A percentile compares a stretch with the other conserved stretches of the same genome.
phyloP scores from a whole-genome alignment of 2,888 invertebrate species.

The Sinelater perroti region DNA sequence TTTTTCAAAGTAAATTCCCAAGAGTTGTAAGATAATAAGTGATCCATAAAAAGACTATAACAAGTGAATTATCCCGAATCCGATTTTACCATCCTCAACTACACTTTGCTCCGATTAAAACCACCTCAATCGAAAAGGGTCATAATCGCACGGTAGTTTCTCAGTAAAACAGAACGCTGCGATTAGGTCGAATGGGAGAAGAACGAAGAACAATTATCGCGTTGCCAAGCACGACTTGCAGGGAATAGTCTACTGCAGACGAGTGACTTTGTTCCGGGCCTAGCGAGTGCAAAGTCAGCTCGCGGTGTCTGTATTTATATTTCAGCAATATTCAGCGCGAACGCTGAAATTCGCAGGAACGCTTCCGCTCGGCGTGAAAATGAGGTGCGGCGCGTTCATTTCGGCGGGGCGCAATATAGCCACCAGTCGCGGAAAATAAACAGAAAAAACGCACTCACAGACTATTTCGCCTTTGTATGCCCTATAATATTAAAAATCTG shows the following conservation, averaged over 20 bases:
- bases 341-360: conserved; percentile 4
- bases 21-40: too few species aligned
- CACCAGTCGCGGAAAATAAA: conserved; percentile 2
- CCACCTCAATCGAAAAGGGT: neutral
- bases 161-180: neutral
- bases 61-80: neutral
- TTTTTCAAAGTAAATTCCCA: too few species aligned
- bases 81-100: neutral
- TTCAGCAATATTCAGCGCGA: too few species aligned
- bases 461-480: neutral
- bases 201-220: conserved; percentile 14
- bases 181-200: conserved; percentile 5
- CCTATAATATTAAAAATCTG: conserved; percentile 10
- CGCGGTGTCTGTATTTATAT: conserved; percentile 27
- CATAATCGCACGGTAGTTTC: neutral
- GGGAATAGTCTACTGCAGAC: conserved; percentile 22
- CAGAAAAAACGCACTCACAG: neutral
- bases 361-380: neutral
- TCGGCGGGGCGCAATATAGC: conserved; percentile 4
- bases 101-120: neutral
- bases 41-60: neutral
- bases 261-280: conserved; percentile 39
- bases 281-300: conserved; percentile 45
- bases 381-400: neutral
- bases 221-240: conserved; percentile 8